Conservation (phyloP, 2,888 invertebrate species). For the Patella depressa region DNA sequence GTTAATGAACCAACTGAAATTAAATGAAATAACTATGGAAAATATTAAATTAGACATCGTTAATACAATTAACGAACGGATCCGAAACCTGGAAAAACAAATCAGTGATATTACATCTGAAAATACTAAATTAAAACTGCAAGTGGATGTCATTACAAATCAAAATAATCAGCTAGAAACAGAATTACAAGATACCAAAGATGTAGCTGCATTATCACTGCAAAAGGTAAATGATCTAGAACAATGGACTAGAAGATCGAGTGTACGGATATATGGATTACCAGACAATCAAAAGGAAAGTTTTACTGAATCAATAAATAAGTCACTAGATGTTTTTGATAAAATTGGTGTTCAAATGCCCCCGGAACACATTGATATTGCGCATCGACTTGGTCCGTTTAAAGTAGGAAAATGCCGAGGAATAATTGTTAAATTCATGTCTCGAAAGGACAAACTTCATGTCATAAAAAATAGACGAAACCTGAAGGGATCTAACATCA, state of each 20-base stretch:
- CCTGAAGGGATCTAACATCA: background rate
- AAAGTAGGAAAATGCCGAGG: background rate
- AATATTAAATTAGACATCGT: too few species aligned
- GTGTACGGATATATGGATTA: background rate
- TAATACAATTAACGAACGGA: too few species aligned
- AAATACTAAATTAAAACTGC: background rate
- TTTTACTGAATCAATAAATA: background rate
- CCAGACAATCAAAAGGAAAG: background rate
- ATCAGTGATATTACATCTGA: too few species aligned
- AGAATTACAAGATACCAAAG: background rate
- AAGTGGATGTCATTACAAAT: background rate
- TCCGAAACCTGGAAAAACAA: too few species aligned
- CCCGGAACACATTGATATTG: background rate
- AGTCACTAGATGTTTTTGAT: background rate
- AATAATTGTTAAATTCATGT: background rate
- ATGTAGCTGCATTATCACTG: background rate
- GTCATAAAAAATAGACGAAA: background rate
- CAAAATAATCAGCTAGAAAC: background rate
- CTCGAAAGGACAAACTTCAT: background rate
- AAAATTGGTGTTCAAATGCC: background rate
- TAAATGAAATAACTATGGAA: background rate
- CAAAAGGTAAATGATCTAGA: background rate
- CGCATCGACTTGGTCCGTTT: background rate
- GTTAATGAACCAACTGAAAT: background rate
- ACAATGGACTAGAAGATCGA: background rate